Conservation (phyloP, 2,797 vertebrate species). For the Rhinogobio ventralis region DNA sequence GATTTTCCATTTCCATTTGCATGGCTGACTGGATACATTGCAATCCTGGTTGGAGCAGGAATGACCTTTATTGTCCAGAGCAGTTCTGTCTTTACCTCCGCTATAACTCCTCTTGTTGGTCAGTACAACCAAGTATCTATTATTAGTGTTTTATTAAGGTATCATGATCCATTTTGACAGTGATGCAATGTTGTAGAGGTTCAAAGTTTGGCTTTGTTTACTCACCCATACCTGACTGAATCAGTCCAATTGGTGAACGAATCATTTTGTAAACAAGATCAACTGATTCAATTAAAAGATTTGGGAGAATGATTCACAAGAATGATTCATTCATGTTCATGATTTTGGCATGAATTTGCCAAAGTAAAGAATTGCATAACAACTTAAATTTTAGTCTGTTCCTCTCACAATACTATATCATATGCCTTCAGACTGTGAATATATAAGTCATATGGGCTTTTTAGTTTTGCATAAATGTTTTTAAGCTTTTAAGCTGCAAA, state of each 20-base stretch:
- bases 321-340: not conserved
- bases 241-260: not conserved
- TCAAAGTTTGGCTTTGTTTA: not conserved
- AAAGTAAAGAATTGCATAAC: not conserved
- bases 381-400: not conserved
- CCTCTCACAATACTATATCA: not conserved
- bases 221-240: not conserved
- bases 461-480: not conserved
- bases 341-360: not conserved
- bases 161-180: not conserved
- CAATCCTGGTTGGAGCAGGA: constrained; percentile 90
- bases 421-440: not conserved
- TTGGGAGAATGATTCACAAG: not conserved
- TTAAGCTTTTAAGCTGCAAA: not conserved
- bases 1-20: constrained; percentile 95
- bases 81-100: constrained; percentile 96
- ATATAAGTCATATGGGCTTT: not conserved
- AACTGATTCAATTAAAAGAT: not conserved
- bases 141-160: not conserved
- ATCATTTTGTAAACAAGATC: not conserved
- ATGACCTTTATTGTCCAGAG: constrained; percentile 98
- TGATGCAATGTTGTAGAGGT: not conserved
- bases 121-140: constrained; percentile 66
- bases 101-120: constrained; percentile 96
- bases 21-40: constrained; percentile 94